Evolutionary conservation across 2,113 vertebrate species (phyloP).

Genomic region (Dicerorhinus sumatrensis): DNA sequence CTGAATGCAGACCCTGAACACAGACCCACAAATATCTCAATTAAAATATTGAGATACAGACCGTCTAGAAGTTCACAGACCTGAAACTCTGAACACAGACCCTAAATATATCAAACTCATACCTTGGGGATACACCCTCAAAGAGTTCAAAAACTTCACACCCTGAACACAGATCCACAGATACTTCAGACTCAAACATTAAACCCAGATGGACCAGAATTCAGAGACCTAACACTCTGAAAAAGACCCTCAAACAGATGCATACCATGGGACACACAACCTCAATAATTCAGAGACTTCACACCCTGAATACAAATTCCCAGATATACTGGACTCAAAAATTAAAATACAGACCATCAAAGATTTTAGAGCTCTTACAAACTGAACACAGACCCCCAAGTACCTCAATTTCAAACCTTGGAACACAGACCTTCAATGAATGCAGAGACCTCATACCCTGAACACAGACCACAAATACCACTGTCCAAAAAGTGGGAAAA

Average conservation of each 20-base stretch:
- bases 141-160: not conserved
- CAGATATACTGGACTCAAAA: not conserved
- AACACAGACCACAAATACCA: not conserved
- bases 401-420: not conserved
- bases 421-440: not conserved
- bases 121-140: not conserved
- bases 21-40: not conserved
- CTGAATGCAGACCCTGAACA: not conserved
- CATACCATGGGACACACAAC: not conserved
- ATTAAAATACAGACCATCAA: not conserved
- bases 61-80: not conserved
- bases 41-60: not conserved
- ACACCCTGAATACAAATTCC: not conserved
- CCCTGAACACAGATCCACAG: not conserved
- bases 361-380: not conserved
- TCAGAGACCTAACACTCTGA: not conserved
- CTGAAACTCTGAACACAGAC: not conserved
- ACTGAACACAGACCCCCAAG: not conserved
- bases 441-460: not conserved
- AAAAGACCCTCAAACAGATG: not conserved
- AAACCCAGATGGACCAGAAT: not conserved
- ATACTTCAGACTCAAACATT: not conserved
- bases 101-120: not conserved
- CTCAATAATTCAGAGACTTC: not conserved
- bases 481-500: not conserved